phyloP scores from a whole-genome alignment of 2,888 invertebrate species.

The Teleogryllus oceanicus region DNA sequence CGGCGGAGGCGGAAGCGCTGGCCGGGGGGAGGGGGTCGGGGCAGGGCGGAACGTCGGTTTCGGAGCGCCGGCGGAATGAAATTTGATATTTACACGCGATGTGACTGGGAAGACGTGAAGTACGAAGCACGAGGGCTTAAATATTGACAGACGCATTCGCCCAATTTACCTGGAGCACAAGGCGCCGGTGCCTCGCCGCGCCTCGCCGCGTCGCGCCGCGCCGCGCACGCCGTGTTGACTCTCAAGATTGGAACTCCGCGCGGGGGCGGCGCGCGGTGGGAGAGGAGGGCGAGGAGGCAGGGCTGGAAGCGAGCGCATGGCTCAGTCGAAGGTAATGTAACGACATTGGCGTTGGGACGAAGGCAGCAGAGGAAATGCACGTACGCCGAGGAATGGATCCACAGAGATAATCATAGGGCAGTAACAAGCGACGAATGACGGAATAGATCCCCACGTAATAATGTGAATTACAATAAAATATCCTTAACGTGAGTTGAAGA shows the following conservation, averaged over 20 bases:
- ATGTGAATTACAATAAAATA: too few relatives aligned
- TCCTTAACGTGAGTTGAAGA: too few relatives aligned
- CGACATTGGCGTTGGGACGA: not conserved
- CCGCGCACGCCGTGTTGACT: not conserved
- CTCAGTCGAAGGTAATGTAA: too few relatives aligned
- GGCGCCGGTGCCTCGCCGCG: not conserved
- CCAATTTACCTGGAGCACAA: constrained; percentile 5
- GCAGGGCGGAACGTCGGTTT: too few relatives aligned
- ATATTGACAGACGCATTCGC: constrained; percentile 6
- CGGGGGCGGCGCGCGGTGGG: not conserved
- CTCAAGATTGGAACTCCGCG: constrained; percentile 1
- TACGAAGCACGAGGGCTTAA: not conserved
- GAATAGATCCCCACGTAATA: too few relatives aligned
- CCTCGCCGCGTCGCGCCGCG: not conserved
- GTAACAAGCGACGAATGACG: too few relatives aligned
- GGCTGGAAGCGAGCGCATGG: not conserved
- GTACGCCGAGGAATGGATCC: not conserved
- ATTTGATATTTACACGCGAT: constrained; percentile 9
- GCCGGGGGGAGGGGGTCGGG: too few relatives aligned
- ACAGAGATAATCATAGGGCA: not conserved
- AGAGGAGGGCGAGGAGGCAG: not conserved
- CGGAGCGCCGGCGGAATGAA: not conserved
- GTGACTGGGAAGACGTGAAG: not conserved
- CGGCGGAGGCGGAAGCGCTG: too few relatives aligned
- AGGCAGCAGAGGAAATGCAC: not conserved